phyloP scores from a whole-genome alignment of 2,797 vertebrate genomes.

The Xyrichtys novacula region DNA sequence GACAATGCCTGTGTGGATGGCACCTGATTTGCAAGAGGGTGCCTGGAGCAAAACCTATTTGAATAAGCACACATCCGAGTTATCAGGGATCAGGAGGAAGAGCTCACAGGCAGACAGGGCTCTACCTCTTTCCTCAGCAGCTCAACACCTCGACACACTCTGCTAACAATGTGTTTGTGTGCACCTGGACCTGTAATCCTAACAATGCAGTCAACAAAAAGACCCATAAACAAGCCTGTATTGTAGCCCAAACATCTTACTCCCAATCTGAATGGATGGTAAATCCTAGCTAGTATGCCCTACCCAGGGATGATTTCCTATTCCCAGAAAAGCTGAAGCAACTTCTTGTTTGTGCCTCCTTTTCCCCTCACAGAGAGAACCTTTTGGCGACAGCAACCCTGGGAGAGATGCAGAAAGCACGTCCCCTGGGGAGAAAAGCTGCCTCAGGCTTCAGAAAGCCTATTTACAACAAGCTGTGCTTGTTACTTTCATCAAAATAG shows the following conservation, averaged over 20 bases:
- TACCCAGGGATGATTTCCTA: slow-evolving; percentile 76
- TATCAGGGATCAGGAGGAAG: slow-evolving; percentile 81
- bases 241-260: slow-evolving; percentile 68
- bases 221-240: slow-evolving; percentile 55
- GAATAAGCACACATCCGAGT: slow-evolving; percentile 85
- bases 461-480: slow-evolving; percentile 91
- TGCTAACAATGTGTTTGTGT: slow-evolving; percentile 59
- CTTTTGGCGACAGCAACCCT: slow-evolving; percentile 86
- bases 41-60: slow-evolving; percentile 84
- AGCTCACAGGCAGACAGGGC: slow-evolving; percentile 68
- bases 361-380: slow-evolving; percentile 80
- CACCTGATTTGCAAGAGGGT: slow-evolving; percentile 86
- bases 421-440: slow-evolving; percentile 85
- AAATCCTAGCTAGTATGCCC: slow-evolving; percentile 68
- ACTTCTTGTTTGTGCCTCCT: slow-evolving; percentile 83
- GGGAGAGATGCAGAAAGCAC: slow-evolving; percentile 86
- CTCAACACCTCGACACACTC: slow-evolving; percentile 63
- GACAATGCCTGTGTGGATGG: slow-evolving; percentile 80
- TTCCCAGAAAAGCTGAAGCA: slow-evolving; percentile 79
- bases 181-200: slow-evolving; percentile 75
- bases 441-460: slow-evolving; percentile 88
- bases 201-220: slow-evolving; percentile 60
- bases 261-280: slow-evolving; percentile 73
- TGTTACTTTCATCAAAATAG: slow-evolving; percentile 91
- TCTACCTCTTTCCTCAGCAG: slow-evolving; percentile 58